Conservation (phyloP, 2,888 invertebrate genomes). For the Lasius platythorax region DNA sequence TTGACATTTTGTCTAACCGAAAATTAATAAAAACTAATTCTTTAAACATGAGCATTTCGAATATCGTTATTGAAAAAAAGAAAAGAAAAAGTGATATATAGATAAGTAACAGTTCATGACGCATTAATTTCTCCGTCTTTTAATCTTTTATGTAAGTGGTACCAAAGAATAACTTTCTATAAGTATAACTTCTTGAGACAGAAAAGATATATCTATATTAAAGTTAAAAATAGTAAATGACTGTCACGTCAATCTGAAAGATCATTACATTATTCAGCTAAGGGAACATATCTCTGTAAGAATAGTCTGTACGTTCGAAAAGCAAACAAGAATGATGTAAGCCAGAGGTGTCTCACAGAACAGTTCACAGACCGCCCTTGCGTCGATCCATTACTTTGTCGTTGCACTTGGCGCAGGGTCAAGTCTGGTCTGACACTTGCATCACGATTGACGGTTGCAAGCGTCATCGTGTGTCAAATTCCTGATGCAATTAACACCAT, state of each 20-base stretch:
- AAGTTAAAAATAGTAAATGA: not conserved
- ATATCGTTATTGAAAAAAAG: not conserved
- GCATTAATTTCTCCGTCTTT: not conserved
- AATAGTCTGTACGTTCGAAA: not conserved
- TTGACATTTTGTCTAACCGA: not conserved
- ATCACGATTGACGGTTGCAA: not conserved
- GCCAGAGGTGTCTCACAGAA: not conserved
- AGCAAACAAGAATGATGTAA: not conserved
- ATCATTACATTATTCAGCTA: not conserved
- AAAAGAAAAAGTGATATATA: not conserved
- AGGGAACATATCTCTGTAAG: not conserved
- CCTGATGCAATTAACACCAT: not conserved
- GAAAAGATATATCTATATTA: not conserved
- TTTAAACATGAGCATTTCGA: not conserved
- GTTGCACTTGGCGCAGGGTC: conserved; percentile 36
- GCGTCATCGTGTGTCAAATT: not conserved
- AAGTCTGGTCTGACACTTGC: conserved; percentile 13
- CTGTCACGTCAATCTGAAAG: not conserved
- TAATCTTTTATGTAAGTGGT: not conserved
- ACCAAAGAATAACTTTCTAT: not conserved
- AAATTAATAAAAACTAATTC: not conserved
- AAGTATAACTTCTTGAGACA: not conserved
- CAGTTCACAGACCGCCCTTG: conserved; percentile 34
- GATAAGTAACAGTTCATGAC: not conserved
- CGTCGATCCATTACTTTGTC: conserved; percentile 21